Percentiles rank a stretch among this genome's conserved stretches.
phyloP scores from a whole-genome alignment of 2,113 vertebrate genomes.

The Circaetus gallicus region DNA sequence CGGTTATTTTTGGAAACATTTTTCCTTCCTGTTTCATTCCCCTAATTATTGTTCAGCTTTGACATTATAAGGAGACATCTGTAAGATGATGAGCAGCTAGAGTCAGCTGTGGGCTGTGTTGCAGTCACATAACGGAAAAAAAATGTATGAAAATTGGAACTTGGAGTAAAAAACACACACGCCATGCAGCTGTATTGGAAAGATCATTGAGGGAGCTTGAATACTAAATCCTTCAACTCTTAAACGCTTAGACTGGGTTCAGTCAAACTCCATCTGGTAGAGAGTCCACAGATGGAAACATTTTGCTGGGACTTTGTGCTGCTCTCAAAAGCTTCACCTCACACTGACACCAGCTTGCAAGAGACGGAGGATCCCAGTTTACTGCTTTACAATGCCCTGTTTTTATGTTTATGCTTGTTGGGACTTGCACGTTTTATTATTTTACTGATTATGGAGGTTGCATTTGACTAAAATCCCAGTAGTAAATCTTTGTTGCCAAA shows the following conservation, averaged over 20 bases:
- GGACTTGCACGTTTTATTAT: neutral
- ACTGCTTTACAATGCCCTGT: rapidly evolving
- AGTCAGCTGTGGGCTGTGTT: neutral
- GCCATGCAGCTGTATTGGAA: neutral
- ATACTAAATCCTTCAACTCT: neutral
- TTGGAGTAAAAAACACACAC: neutral
- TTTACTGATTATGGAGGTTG: neutral
- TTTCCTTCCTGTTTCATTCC: constrained; percentile 3
- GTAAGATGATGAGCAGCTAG: neutral
- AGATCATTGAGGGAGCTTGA: neutral
- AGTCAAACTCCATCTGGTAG: neutral
- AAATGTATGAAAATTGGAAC: neutral
- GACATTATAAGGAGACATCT: neutral
- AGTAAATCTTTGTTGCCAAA: neutral
- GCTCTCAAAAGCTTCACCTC: neutral
- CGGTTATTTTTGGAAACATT: neutral
- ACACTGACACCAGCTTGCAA: rapidly evolving
- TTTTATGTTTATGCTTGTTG: neutral
- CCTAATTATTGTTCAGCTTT: neutral
- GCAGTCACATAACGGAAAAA: neutral
- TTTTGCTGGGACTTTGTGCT: neutral
- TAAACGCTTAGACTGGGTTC: neutral
- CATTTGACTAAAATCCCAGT: neutral
- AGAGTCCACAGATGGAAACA: neutral
- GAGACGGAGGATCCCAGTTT: neutral